Evolutionary conservation across 2,888 invertebrate genomes (phyloP), one percentile per base, ranked within the genome.

Genomic region (Portevinia maculata): DNA sequence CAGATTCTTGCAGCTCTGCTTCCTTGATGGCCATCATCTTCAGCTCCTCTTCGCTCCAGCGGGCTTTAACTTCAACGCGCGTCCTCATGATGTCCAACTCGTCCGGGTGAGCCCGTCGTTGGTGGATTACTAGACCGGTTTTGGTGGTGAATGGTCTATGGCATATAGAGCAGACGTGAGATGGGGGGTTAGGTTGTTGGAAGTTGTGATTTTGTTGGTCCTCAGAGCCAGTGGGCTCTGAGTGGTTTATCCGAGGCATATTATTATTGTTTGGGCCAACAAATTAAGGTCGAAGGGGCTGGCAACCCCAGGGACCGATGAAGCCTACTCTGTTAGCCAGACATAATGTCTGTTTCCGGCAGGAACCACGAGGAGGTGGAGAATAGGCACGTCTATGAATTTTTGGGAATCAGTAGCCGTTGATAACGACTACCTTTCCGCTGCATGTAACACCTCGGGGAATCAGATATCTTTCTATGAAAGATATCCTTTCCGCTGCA

Each of bases 341-440:
- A 37, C 7, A 1, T 13, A 13, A n/a, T n/a, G n/a, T 13, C 13
- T 6, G 39, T 39, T 39, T 13, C 39, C 39, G 7, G 13, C 39
- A 13, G 39, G 39, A 39, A 13, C 39, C 39, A 39, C 13, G 39
- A 13, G 39, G 39, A 39, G 39, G 13, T 39, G 39, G 39, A 11
- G 13, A 13, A 32, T 0, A 39, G 39, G 39, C 39, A 13, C 39
- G 7, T 39, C 39, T 39, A 13, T 39, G 39, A 1, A 5, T 39
- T 13, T 37, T 9, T 9, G 34, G 13, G 37, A 37, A 3, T 37
- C 37, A 37, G 32, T 32, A 2, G 8, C 7, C 32, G 6, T 9
- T 9, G 7, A 2, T 32, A 28, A 6, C 28, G 32, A 8, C 9
- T 9, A 8, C 32, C 8, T 32, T 32, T 32, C 32, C 8, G 32